Evolutionary conservation across 2,888 invertebrate species (phyloP), one percentile per base, ranked within the genome.

Genomic region (Plebejus anna): DNA sequence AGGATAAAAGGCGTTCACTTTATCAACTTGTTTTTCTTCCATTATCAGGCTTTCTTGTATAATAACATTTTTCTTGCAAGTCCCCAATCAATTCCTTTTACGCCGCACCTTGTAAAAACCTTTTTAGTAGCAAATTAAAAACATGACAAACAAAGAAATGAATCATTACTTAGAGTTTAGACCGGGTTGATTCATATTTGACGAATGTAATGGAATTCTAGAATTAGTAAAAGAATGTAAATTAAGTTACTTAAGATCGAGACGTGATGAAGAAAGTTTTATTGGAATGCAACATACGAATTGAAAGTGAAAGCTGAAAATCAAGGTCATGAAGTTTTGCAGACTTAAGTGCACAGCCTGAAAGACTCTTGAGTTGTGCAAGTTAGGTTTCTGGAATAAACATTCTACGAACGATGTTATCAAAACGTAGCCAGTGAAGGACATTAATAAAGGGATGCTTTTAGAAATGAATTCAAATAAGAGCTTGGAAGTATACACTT

Each of bases 41-140:
- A 32, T 66, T 32, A 32, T 32, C 32, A 66, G 32, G 32, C 66
- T 66, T 32, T 66, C 66, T 32, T 32, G 66, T 36, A 66, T 36
- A 66, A 36, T 13, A 36, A 36, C 32, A 61, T 61, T 61, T 61
- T 61, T 28, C 61, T 61, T 59, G 3, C 5, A 66, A 32, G 36
- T 66, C 28, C 66, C 42, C 42, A 71, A 42, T 72, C 47, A 72
- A 13, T 72, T 72, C 66, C 16, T 36, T 66, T 66, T 66, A 66
- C 32, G 32, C 66, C 66, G 32, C 66, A 66, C 66, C 66, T 66
- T 36, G 61, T 9, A 13, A 61, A 36, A 66, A 66, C 16, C 13
- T 66, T 66, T 66, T 66, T 66, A 66, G 66, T 66, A 66, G 11
- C 61, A 61, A 61, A 61, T 66, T 66, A 66, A 36, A 28, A 71